phyloP scores from a whole-genome alignment of 2,797 vertebrate species.

The Syncerus caffer region DNA sequence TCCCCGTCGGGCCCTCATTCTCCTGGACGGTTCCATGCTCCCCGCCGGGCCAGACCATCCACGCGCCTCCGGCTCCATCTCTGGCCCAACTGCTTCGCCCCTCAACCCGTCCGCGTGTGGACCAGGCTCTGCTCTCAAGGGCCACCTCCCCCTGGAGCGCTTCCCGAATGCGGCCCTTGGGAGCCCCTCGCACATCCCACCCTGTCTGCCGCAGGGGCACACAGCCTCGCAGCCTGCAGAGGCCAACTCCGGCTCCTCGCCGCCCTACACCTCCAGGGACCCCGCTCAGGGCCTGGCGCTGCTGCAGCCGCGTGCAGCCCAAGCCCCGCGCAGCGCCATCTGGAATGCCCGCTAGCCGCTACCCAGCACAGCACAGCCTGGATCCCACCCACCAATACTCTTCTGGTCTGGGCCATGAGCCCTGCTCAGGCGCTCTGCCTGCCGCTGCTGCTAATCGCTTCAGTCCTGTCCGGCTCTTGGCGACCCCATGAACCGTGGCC shows the following conservation, averaged over 20 bases:
- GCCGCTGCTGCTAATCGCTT: background rate
- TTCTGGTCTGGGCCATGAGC: fast-evolving
- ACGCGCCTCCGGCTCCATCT: background rate
- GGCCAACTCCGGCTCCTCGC: fast-evolving
- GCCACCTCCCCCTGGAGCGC: background rate
- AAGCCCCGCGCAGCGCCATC: fast-evolving
- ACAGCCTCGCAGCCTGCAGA: background rate
- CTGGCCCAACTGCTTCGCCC: fast-evolving
- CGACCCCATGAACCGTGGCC: background rate
- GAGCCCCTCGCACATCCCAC: background rate
- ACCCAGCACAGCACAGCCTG: too few species aligned
- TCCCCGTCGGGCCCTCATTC: fast-evolving
- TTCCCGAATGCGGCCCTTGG: background rate
- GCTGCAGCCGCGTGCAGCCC: fast-evolving
- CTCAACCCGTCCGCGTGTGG: fast-evolving
- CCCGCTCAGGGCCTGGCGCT: too few species aligned
- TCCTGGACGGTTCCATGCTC: background rate
- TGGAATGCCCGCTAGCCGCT: fast-evolving
- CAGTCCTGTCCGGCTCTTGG: background rate
- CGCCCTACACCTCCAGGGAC: background rate
- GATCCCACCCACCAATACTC: too few species aligned
- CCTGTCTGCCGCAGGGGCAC: background rate
- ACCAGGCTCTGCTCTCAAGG: background rate
- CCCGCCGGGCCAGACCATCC: fast-evolving
- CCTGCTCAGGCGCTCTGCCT: fast-evolving